Base-by-base conservation (phyloP, 2,888 invertebrate genomes). In the Drosophila basisetae region DNA sequence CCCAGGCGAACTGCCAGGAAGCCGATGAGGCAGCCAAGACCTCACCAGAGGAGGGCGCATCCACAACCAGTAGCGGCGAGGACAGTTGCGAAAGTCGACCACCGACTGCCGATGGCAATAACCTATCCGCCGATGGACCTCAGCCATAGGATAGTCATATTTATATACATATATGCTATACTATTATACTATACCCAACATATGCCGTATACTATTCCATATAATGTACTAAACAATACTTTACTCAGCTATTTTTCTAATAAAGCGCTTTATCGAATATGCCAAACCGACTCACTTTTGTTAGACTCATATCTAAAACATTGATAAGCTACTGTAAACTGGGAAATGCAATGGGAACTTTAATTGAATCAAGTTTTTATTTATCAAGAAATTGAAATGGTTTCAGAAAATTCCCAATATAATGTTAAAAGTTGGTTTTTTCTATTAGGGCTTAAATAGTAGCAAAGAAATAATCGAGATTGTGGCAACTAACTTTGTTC, bases 1-100 rank as follows among this genome's bases (percentile, higher is more conserved):
- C 53, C 31, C 73, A 74, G 41, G 80, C 83, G 28, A 78, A 80
- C 18, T 67, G 58, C 4, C 89, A 76, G 58, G 85, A 78, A 47
- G 76, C 79, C 16, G 82, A 76, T 41, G 87, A 83, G 13, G 70
- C 79, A 13, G 73, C 84, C n/a, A 89, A 89, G 35, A 77, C 79
- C 1, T 74, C 85, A 0, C 89, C 83, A 4, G 91, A 91, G 67
- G 91, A 87, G 56, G 88, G 90, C 4, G 76, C 83, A 18, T 84
- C 88, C 33, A 84, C 88, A 13, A 88, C 90, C 22, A 87, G 91
- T 58, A 82, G 84, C 47, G 82, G 80, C 5, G 91, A 91, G 25
- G 89, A 80, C 25, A 88, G 88, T 50, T 81, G 88, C 47, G 86
- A 82, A 28, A 84, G 80, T 65, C 83, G 91, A 0, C 87, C 84